Evolutionary conservation across 2,888 invertebrate species (phyloP).

Genomic region (Tetranychus truncatus): DNA sequence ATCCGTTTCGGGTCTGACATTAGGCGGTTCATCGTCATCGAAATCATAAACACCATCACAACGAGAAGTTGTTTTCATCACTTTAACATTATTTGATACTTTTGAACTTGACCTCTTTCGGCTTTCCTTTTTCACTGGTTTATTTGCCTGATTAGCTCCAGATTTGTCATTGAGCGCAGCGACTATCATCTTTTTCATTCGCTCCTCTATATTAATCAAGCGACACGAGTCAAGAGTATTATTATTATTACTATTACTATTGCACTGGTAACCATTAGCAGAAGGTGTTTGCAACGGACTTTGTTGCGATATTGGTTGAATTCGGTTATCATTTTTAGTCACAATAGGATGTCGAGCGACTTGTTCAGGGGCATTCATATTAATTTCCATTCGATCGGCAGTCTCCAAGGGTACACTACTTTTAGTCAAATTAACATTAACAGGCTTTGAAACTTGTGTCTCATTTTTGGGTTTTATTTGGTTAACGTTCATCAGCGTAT

Average conservation of each 20-base stretch:
- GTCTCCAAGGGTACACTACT: not conserved
- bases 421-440: not conserved
- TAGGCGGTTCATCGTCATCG: not conserved
- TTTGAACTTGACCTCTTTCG: slow-evolving; percentile 1
- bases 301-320: not conserved
- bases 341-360: not conserved
- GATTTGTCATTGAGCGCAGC: slow-evolving; percentile 25
- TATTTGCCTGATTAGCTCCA: not conserved
- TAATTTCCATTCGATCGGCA: not conserved
- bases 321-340: not conserved
- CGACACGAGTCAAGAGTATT: not conserved
- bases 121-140: slow-evolving; percentile 15
- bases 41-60: not conserved
- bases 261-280: not conserved
- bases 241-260: not conserved
- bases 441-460: not conserved
- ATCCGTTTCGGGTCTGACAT: not conserved
- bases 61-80: not conserved
- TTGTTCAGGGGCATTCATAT: not conserved
- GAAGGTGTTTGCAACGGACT: not conserved
- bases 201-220: not conserved
- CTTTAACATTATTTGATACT: not conserved
- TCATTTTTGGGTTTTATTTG: not conserved
- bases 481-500: not conserved
- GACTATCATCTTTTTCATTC: slow-evolving; percentile 18